Evolutionary conservation across 2,888 invertebrate genomes (phyloP), one percentile per base, ranked within the genome.

Genomic region (Neoascia interrupta): DNA sequence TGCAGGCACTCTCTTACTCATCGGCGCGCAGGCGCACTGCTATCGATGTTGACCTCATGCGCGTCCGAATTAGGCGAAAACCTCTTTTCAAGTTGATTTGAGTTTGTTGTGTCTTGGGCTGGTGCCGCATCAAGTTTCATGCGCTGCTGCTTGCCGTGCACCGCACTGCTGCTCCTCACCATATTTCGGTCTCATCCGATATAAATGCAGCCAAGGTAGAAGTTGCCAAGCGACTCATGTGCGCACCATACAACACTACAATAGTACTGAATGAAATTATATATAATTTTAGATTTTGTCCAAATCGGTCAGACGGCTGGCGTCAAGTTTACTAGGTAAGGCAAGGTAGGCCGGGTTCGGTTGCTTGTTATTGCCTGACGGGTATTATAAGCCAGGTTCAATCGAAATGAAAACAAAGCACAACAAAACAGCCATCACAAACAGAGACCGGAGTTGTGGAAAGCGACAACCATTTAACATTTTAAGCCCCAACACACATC

Each of bases 261-360:
- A 21, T 28, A 61, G 49, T 72, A 79, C 72, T 79, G 76, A 79
- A 79, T 79, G 76, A 72, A 79, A 72, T 72, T 66, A 66, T 79
- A 66, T 69, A 64, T 13, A 64, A 66, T 66, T 66, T 72, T 60
- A 66, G 76, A 79, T 72, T 66, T 79, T 79, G 76, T 72, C 76
- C 76, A 79, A 79, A 79, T 79, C 79, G 73, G 79, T 79, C 79
- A 68, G 73, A 61, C 73, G 79, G 36, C 79, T 79, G 79, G 79
- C 79, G 73, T 73, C 79, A 73, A 73, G 79, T 79, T 79, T 68
- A 68, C 79, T 79, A 60, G 61, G 72, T 79, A 79, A 56, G 79
- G 79, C 79, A 79, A 79, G 79, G 79, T 73, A 68, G 73, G 36
- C 79, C 41, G 49, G 79, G 16, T 16, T n/a, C 26, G 58, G 37